Conservation (phyloP, 2,113 vertebrate genomes). For the Setophaga petechia region DNA sequence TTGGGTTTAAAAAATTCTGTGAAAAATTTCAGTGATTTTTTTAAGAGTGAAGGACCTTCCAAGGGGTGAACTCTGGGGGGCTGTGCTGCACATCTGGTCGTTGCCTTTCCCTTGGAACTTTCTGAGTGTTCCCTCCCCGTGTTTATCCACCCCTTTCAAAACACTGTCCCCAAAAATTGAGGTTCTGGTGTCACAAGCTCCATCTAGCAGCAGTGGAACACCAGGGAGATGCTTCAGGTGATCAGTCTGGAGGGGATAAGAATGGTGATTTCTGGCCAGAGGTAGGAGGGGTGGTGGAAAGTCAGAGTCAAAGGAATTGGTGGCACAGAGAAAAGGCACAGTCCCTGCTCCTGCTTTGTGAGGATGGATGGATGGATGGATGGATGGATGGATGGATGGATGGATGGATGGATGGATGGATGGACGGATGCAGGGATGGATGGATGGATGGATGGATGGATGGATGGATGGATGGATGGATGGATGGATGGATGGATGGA, state of each 20-base stretch:
- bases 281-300: not conserved
- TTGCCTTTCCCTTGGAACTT: not conserved
- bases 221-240: not conserved
- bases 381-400: not conserved
- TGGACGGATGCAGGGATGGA: not conserved
- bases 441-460: not conserved
- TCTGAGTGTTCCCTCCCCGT: not conserved
- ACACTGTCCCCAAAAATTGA: too few species aligned
- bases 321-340: not conserved
- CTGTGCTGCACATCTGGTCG: not conserved
- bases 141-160: not conserved
- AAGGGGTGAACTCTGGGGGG: not conserved
- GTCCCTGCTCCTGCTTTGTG: not conserved
- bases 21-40: too few species aligned
- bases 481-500: too few species aligned
- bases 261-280: not conserved
- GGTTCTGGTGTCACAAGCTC: not conserved
- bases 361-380: not conserved
- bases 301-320: not conserved
- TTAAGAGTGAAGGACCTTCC: too few species aligned
- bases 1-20: too few species aligned
- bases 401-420: too few species aligned
- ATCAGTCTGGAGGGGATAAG: not conserved
- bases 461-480: too few species aligned
- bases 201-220: not conserved